Percentiles rank a stretch among this genome's conserved stretches.
Conservation (phyloP, 2,797 vertebrate genomes). For the Rhodeus uyekii region DNA sequence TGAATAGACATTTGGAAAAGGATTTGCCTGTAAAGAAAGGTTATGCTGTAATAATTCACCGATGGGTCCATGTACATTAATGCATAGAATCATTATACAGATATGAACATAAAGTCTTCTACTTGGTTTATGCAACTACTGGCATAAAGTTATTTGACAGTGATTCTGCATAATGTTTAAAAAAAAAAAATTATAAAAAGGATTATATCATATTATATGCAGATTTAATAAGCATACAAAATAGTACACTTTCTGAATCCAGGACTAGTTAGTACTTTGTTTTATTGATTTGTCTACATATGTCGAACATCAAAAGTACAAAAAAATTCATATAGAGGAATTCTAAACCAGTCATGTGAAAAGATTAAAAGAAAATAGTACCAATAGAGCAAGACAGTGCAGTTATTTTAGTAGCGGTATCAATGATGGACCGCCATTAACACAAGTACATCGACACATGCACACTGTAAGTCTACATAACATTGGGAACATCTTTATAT, state of each 20-base stretch:
- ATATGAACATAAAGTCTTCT: not conserved
- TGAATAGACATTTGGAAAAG: slow-evolving; percentile 24
- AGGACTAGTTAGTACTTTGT: not conserved
- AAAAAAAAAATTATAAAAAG: no score
- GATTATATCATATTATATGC: not conserved
- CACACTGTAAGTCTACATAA: not conserved
- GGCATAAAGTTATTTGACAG: not conserved
- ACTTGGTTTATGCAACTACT: not conserved
- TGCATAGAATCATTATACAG: not conserved
- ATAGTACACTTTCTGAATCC: not conserved
- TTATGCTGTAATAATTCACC: not conserved
- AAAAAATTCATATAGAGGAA: slow-evolving; percentile 1
- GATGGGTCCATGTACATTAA: not conserved
- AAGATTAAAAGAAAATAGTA: not conserved
- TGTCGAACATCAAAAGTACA: slow-evolving; percentile 2
- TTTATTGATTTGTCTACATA: slow-evolving; percentile 42
- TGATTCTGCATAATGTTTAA: not conserved
- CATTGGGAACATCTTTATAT: not conserved
- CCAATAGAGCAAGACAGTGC: slow-evolving; percentile 75
- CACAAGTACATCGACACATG: slow-evolving; percentile 6
- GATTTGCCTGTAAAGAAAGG: slow-evolving; percentile 10
- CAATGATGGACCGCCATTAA: not conserved
- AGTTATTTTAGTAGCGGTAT: slow-evolving; percentile 72
- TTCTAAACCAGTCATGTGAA: slow-evolving; percentile 2
- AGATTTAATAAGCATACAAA: not conserved